These are phyloP conservation scores for Ruditapes philippinarum DNA, from an alignment of 1,140 invertebrate genomes.

Conservation along the genomic window DNA sequence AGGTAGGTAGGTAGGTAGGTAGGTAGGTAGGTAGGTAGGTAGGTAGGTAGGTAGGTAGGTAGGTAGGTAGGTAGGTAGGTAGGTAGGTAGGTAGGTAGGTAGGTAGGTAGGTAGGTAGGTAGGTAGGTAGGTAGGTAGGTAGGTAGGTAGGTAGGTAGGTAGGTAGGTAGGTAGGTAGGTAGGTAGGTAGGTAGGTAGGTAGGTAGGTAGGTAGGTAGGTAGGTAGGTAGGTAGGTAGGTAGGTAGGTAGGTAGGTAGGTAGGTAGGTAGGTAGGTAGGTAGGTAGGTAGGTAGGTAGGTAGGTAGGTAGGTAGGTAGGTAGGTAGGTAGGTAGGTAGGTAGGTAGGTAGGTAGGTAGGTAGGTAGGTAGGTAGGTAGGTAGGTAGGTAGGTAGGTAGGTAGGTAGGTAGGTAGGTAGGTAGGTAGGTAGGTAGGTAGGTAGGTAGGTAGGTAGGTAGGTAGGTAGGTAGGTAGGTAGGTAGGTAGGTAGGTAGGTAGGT, in stretches of 20 bases:
- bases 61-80: too few relatives aligned
- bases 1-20: neutral
- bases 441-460: neutral
- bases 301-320: neutral
- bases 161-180: neutral
- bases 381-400: neutral
- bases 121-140: neutral
- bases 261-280: neutral
- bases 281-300: neutral
- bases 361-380: neutral
- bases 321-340: neutral
- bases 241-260: neutral
- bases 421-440: neutral
- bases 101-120: neutral
- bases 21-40: neutral
- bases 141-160: neutral
- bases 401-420: neutral
- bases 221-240: neutral
- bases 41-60: slow-evolving; percentile 4
- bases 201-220: neutral
- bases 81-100: neutral
- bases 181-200: neutral
- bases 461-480: neutral
- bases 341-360: neutral
- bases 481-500: neutral